These are phyloP conservation scores for Ceratina calcarata DNA, from an alignment of 1,140 invertebrate species.

Conservation along the genomic window DNA sequence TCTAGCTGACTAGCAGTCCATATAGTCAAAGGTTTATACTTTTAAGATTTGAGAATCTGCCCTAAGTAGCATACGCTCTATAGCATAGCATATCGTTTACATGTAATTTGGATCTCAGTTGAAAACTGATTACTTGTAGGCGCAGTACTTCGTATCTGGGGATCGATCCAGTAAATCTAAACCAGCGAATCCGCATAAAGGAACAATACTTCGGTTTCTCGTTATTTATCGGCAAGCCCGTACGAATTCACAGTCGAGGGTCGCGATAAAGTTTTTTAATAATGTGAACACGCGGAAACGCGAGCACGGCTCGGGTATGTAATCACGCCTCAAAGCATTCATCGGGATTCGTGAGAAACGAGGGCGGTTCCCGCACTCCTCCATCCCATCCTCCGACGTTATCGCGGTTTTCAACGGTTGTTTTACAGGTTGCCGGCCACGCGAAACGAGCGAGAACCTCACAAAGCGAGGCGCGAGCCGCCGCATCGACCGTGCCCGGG, in stretches of 20 bases:
- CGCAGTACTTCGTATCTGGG: too few relatives aligned
- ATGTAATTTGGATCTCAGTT: too few relatives aligned
- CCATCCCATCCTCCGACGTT: background rate
- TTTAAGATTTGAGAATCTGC: too few relatives aligned
- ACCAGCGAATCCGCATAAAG: background rate
- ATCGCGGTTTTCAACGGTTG: constrained; percentile 37
- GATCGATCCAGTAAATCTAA: too few relatives aligned
- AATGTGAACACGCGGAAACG: constrained; percentile 27
- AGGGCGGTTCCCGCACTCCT: background rate
- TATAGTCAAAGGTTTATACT: too few relatives aligned
- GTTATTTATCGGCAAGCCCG: background rate
- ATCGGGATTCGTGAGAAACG: constrained; percentile 2
- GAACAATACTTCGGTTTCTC: background rate
- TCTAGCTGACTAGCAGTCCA: too few relatives aligned
- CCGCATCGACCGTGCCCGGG: too few relatives aligned
- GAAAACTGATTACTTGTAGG: too few relatives aligned
- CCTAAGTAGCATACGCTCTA: too few relatives aligned
- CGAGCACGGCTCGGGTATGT: background rate
- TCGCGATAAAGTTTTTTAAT: constrained; percentile 49
- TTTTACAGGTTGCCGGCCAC: constrained; percentile 36
- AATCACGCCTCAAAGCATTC: constrained; percentile 40
- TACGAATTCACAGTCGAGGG: too few relatives aligned
- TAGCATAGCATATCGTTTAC: too few relatives aligned
- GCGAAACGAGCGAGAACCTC: background rate
- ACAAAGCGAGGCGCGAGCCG: constrained; percentile 9